A percentile compares a stretch with the other conserved stretches of the same genome.
Evolutionary conservation across 2,888 invertebrate genomes (phyloP).

Genomic region (Xiphydria camelus): DNA sequence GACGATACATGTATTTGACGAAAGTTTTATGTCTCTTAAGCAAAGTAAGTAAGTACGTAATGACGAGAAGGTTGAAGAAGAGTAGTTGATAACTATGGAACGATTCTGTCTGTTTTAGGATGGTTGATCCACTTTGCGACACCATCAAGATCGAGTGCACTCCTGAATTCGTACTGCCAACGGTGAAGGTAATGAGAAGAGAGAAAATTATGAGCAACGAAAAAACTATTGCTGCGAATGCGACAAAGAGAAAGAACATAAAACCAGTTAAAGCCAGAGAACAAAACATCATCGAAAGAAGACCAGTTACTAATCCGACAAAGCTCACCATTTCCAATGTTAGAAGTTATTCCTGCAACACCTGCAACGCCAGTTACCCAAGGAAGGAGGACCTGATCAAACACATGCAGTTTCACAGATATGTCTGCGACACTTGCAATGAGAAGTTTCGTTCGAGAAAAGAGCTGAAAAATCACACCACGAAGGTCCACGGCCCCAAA

Average conservation of each 20-base stretch:
- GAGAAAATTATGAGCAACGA: background rate
- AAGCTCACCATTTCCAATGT: background rate
- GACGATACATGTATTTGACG: no score
- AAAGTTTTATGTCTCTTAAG: no score
- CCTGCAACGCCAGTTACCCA: constrained; percentile 9
- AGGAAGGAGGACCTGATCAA: constrained; percentile 20
- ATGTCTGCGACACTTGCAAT: constrained; percentile 29
- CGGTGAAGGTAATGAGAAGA: background rate
- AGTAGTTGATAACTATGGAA: background rate
- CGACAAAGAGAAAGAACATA: background rate
- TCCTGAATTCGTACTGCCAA: background rate
- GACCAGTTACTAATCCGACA: background rate
- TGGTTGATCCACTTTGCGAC: constrained; percentile 8
- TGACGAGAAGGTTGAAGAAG: background rate
- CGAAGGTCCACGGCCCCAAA: constrained; percentile 27
- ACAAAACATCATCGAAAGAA: background rate
- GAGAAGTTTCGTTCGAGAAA: constrained; percentile 26
- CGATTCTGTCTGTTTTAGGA: constrained; percentile 13
- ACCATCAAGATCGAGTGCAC: constrained; percentile 3
- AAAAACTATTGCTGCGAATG: background rate
- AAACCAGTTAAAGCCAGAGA: background rate
- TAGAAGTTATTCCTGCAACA: constrained; percentile 11
- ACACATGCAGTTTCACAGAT: constrained; percentile 22
- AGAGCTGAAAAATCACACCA: constrained; percentile 24
- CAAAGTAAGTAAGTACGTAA: constrained; percentile 13